Conservation (phyloP, 1,140 invertebrate genomes). For the Wiebesia pumilae region DNA sequence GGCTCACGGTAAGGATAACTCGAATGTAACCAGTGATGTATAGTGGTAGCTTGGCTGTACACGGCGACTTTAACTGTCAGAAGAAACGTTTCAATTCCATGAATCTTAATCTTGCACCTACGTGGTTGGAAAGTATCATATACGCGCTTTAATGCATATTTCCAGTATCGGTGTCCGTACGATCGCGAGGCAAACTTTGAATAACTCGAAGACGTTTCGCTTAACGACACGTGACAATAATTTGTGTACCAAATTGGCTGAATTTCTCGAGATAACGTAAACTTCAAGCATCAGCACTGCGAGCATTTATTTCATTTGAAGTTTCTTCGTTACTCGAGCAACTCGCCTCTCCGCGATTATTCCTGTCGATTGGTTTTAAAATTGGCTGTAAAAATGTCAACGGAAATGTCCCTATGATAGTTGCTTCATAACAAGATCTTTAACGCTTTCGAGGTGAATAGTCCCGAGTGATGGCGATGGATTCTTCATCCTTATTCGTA, state of each 20-base stretch:
- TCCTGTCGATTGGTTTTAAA: neutral
- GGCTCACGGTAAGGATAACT: neutral
- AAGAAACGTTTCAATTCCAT: conserved; percentile 2
- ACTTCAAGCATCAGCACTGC: neutral
- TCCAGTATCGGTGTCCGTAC: neutral
- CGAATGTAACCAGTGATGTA: neutral
- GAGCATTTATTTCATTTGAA: neutral
- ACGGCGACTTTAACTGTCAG: neutral
- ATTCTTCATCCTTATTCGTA: neutral
- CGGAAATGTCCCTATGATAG: neutral
- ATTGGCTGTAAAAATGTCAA: neutral
- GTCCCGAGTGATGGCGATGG: neutral
- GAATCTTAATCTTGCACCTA: neutral
- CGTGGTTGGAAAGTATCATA: neutral
- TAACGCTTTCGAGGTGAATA: neutral
- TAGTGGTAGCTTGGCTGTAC: neutral
- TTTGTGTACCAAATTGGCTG: neutral
- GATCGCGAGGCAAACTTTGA: neutral
- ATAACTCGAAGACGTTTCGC: neutral
- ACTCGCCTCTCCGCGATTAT: neutral
- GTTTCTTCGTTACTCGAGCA: neutral
- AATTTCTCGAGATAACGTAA: neutral
- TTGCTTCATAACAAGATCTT: neutral
- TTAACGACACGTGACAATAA: neutral
- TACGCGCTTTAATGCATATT: neutral